Conservation (phyloP, 2,113 vertebrate genomes). For the Sorex fumeus region DNA sequence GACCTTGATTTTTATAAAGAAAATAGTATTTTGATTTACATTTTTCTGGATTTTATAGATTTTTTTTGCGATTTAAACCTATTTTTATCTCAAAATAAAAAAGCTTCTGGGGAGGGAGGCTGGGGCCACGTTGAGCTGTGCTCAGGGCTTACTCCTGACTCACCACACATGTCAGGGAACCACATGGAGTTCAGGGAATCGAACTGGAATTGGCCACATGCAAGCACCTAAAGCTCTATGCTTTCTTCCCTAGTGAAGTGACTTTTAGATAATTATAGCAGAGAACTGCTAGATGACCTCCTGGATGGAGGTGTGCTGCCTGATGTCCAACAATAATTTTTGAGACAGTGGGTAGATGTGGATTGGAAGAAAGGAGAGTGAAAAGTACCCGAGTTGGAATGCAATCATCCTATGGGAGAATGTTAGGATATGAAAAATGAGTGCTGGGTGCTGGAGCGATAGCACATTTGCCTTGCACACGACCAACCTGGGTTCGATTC, state of each 20-base stretch:
- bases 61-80: neutral
- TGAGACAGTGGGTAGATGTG: neutral
- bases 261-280: neutral
- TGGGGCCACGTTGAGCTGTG: too few species aligned
- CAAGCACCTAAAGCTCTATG: too few species aligned
- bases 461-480: too few species aligned
- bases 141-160: too few species aligned
- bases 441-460: too few species aligned
- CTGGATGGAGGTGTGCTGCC: neutral
- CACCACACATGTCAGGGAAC: too few species aligned
- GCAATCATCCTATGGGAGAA: neutral
- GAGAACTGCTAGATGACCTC: neutral
- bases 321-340: neutral
- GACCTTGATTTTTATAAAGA: conserved; percentile 46
- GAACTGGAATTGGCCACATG: too few species aligned
- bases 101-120: neutral
- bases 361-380: neutral
- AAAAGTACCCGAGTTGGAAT: neutral
- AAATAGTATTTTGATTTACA: too few species aligned
- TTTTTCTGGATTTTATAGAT: neutral
- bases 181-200: too few species aligned
- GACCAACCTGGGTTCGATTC: too few species aligned
- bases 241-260: neutral
- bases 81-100: conserved; percentile 15
- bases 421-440: neutral